A percentile compares a stretch with the other conserved stretches of the same genome.
Conservation (phyloP, 2,888 invertebrate species). For the Elegia similella region DNA sequence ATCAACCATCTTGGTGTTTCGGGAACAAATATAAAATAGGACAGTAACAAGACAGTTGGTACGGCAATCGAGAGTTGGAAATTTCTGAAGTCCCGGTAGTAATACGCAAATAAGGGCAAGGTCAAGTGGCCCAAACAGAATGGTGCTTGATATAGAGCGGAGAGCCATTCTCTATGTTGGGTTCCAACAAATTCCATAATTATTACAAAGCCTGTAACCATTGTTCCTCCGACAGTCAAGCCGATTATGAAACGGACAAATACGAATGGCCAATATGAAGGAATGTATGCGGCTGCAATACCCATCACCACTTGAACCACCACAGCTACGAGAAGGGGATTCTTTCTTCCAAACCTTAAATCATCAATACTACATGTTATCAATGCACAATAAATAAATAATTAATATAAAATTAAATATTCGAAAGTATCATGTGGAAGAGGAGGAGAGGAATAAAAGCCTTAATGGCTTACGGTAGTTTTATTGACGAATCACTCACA, state of each 20-base stretch:
- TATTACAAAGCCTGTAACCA: conserved; percentile 84
- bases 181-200: conserved; percentile 86
- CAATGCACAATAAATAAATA: neutral
- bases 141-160: conserved; percentile 85
- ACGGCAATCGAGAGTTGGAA: conserved; percentile 85
- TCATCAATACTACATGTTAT: conserved; percentile 8
- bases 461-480: no score
- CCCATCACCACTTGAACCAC: conserved; percentile 87
- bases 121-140: conserved; percentile 86
- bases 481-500: no score
- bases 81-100: conserved; percentile 83
- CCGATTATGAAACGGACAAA: conserved; percentile 86
- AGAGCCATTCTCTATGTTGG: conserved; percentile 77
- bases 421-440: no score
- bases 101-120: conserved; percentile 83
- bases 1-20: conserved; percentile 92
- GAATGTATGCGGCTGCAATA: conserved; percentile 84
- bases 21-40: conserved; percentile 86
- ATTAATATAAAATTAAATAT: no score
- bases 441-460: no score
- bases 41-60: conserved; percentile 79
- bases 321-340: conserved; percentile 86
- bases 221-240: conserved; percentile 90
- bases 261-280: conserved; percentile 83
- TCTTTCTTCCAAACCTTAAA: conserved; percentile 88